Evolutionary conservation across 2,113 vertebrate species (phyloP).

Genomic region (Eulacestoma nigropectus): DNA sequence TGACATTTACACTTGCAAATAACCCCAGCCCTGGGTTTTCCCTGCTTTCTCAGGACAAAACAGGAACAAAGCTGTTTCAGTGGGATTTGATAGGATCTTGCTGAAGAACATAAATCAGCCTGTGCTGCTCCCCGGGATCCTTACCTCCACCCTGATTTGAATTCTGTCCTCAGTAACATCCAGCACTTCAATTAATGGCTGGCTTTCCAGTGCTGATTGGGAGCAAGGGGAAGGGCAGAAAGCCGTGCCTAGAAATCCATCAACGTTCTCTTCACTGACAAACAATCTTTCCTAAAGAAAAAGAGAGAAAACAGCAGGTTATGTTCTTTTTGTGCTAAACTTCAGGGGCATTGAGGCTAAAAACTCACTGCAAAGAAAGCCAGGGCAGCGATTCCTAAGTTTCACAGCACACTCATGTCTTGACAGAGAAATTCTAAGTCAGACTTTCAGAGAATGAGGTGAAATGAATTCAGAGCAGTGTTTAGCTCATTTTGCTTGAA

Average conservation of each 20-base stretch:
- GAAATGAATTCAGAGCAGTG: neutral
- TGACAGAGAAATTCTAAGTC: neutral
- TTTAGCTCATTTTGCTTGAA: neutral
- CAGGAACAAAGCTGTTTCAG: neutral
- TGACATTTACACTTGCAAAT: neutral
- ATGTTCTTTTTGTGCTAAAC: neutral
- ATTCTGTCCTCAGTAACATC: constrained; percentile 65
- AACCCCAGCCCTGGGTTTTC: neutral
- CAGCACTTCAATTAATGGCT: constrained; percentile 71
- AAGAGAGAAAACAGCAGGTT: neutral
- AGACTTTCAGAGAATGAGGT: neutral
- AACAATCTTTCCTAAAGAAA: constrained; percentile 73
- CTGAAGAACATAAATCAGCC: neutral
- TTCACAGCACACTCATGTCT: neutral
- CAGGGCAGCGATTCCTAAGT: neutral
- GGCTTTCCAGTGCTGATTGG: neutral
- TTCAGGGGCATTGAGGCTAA: neutral
- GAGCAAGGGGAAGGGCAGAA: neutral
- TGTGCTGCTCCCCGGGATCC: neutral
- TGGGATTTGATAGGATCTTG: neutral
- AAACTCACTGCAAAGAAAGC: neutral
- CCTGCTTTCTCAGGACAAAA: neutral
- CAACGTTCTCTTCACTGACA: constrained; percentile 74
- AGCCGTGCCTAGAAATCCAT: constrained; percentile 62
- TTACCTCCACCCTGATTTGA: constrained; percentile 74